Base-by-base conservation (phyloP, 2,113 vertebrate genomes). In the Ptychochromis oligacanthus region DNA sequence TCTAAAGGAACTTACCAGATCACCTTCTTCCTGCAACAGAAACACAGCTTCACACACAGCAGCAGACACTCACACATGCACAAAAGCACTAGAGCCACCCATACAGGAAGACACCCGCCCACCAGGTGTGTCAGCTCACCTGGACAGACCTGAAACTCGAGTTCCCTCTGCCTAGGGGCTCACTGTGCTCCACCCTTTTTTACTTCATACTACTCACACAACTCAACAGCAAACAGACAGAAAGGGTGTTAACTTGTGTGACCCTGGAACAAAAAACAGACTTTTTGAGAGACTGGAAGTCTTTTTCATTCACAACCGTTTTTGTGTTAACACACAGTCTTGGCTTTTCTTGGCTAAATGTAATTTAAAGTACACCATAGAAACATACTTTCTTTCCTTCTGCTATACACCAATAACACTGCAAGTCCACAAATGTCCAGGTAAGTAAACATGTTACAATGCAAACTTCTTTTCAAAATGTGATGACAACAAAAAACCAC, bases 61-160 rank as follows among this genome's bases (percentile, higher is more conserved):
- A 59, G 61, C 28, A 1, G 58, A 67, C 1, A 82, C 75, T 28
- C 86, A 40, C 24, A 78, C 9, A 14, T 52, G 28, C 0, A 15
- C 64, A 78, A 11, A 24, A 54, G 67, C 57, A 80, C 3, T 9
- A 60, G 49, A 84, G 61, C 76, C 85, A 83, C 67, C 81, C 46
- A 67, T 28, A 78, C 81, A 84, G 86, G 79, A 86, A 88, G 72
- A 58, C 55, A 74, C 61, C 75, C 49, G 26, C 89, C 88, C 70
- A 34, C 64, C 80, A 78, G 90, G 90, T 87, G 83, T 12, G 60
- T 15, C 62, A 10, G 61, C 85, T 90, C 87, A 93, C 89, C 93
- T 93, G 88, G 88, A 88, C 85, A 82, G 89, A 95, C 93, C 91
- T 90, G 94, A 92, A 91, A 95, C 83, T 79, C 93, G 0, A 77